Evolutionary conservation across 2,888 invertebrate genomes (phyloP).

Genomic region (Lepetodrilus schrolli): DNA sequence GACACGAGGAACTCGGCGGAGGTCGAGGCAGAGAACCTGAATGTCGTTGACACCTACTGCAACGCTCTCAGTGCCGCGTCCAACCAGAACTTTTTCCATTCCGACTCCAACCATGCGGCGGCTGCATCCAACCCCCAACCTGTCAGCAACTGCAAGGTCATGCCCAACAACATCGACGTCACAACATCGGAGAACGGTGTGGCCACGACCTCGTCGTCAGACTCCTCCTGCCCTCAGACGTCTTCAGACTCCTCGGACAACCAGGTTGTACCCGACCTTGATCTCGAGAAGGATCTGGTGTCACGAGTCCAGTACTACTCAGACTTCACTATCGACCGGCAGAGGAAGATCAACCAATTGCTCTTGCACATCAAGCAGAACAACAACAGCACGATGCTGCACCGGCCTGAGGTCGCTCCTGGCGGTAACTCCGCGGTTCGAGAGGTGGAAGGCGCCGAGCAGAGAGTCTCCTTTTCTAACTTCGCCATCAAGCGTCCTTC

Average conservation of each 20-base stretch:
- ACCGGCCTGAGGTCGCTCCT: constrained; percentile 42
- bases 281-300: constrained; percentile 57
- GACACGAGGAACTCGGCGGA: constrained; percentile 18
- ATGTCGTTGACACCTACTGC: not conserved
- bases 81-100: constrained; percentile 11
- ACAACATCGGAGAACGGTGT: constrained; percentile 36
- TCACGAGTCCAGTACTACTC: constrained; percentile 65
- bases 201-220: constrained; percentile 47
- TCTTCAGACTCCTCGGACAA: constrained; percentile 54
- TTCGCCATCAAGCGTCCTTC: not conserved
- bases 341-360: constrained; percentile 60
- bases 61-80: constrained; percentile 7
- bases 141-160: not conserved
- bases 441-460: constrained; percentile 34
- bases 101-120: not conserved
- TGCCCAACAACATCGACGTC: constrained; percentile 25
- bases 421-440: constrained; percentile 29
- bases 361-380: constrained; percentile 44
- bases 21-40: not conserved
- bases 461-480: not conserved
- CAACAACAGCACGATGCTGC: constrained; percentile 28
- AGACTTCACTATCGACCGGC: constrained; percentile 65
- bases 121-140: not conserved
- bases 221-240: constrained; percentile 56
- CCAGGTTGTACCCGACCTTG: constrained; percentile 55